These are phyloP conservation scores for Chrysomela aeneicollis DNA, from an alignment of 2,888 invertebrate genomes.

Conservation along the genomic window DNA sequence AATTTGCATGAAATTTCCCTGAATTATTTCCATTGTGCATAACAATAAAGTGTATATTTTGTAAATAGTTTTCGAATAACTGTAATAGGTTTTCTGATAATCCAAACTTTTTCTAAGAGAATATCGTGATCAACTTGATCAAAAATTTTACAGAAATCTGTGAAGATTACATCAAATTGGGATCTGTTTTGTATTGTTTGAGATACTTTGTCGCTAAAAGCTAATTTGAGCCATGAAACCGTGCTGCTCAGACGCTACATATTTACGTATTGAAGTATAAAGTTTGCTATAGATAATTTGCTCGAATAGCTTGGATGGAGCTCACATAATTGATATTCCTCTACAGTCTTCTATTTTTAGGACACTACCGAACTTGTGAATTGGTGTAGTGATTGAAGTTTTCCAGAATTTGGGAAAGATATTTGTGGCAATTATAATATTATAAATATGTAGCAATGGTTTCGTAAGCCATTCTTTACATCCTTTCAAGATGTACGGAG, in stretches of 20 bases:
- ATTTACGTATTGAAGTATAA: slow-evolving; percentile 4
- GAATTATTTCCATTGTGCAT: too few relatives aligned
- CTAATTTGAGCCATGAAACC: slow-evolving; percentile 19
- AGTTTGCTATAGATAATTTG: slow-evolving; percentile 10
- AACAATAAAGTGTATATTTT: too few relatives aligned
- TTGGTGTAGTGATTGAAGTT: too few relatives aligned
- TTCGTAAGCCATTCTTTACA: background rate
- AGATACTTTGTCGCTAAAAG: too few relatives aligned
- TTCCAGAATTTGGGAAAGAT: too few relatives aligned
- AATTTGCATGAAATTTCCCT: too few relatives aligned
- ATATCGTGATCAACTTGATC: too few relatives aligned
- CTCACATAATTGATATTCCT: background rate
- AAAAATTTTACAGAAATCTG: background rate
- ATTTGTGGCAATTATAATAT: background rate
- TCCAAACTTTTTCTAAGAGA: too few relatives aligned
- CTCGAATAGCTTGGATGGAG: slow-evolving; percentile 6
- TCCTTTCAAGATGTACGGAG: background rate
- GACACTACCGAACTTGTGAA: background rate
- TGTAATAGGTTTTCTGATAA: too few relatives aligned
- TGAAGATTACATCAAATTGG: background rate
- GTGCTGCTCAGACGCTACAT: slow-evolving; percentile 9
- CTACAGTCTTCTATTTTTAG: background rate
- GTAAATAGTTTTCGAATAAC: too few relatives aligned
- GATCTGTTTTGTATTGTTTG: background rate
- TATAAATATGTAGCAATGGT: background rate